A percentile compares a stretch with the other conserved stretches of the same genome.
Evolutionary conservation across 1,140 invertebrate genomes (phyloP).

Genomic region (Drosophila elegans): DNA sequence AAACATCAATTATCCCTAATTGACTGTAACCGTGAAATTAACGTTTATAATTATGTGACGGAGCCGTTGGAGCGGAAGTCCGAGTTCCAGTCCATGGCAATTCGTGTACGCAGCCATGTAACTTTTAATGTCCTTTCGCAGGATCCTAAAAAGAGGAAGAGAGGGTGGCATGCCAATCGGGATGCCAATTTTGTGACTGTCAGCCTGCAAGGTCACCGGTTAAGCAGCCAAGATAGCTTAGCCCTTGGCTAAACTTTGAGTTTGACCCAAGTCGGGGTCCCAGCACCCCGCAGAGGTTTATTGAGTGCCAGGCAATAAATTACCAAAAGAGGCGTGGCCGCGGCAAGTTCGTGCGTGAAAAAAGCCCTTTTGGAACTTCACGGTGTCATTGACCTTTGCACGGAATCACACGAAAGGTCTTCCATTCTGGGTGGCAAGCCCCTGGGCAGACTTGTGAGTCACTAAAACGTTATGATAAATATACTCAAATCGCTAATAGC

Average conservation of each 20-base stretch:
- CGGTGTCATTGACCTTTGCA: constrained; percentile 59
- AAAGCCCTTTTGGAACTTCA: constrained; percentile 19
- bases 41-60: constrained; percentile 83
- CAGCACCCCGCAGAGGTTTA: constrained; percentile 43
- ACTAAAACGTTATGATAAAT: constrained; percentile 10
- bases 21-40: constrained; percentile 83
- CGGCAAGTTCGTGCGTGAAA: constrained; percentile 54
- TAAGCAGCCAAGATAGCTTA: constrained; percentile 19
- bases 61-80: constrained; percentile 49
- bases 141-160: background rate
- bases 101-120: constrained; percentile 22
- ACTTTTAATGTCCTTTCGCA: constrained; percentile 44
- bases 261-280: background rate
- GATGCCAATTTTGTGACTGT: constrained; percentile 3
- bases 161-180: constrained; percentile 1
- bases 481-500: background rate
- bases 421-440: constrained; percentile 28
- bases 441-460: constrained; percentile 21
- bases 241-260: constrained; percentile 27
- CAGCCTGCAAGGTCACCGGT: constrained; percentile 4
- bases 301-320: constrained; percentile 75
- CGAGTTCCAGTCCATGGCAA: constrained; percentile 33
- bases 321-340: constrained; percentile 60
- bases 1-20: constrained; percentile 84
- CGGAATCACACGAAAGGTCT: constrained; percentile 17